Evolutionary conservation across 2,113 vertebrate species (phyloP), one percentile per base, ranked within the genome.

Genomic region (Sceloporus undulatus): DNA sequence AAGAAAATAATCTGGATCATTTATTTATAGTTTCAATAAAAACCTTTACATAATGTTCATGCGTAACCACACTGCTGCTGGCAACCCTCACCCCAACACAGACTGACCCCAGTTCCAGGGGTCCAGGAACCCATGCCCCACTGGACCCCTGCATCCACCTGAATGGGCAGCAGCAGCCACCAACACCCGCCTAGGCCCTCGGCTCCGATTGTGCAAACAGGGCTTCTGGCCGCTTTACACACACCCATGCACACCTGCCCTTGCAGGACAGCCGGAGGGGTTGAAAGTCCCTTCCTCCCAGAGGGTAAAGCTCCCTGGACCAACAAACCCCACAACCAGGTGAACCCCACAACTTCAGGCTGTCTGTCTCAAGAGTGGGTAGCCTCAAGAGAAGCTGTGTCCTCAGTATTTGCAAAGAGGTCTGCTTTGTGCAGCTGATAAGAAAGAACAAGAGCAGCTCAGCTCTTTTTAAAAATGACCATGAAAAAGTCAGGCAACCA

Each of bases 1-100:
- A 97, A 92, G 95, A 97, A 97, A 97, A 97, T 97, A 97, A 97
- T 97, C 96, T 96, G 96, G 93, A 94, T 95, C 90, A 94, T 96
- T 95, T 96, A 95, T 96, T 95, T 95, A 96, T 96, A 96, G 29
- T 87, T 82, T 94, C 80, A 94, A 97, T 97, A 97, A 97, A 97
- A 97, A 96, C 95, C 96, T 97, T 96, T 94, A 95, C 89, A 96
- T 91, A 93, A 95, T 88, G 91, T 94, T 95, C 96, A 96, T 96
- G 96, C 96, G 96, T 52, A 56, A 91, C 93, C 93, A 90, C 90
- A 91, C 80, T 86, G 6, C 80, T 86, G 6, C 71, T 52, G 71
- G 42, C 40, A 52, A 23, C 29, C 40, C 85, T 29, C 52, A 9
- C 23, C 84, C 18, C 25, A 1, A 9, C 34, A 9, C 68, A 21